A percentile compares a stretch with the other conserved stretches of the same genome.
Conservation (phyloP, 1,140 invertebrate genomes). For the Drosophila nikananu region DNA sequence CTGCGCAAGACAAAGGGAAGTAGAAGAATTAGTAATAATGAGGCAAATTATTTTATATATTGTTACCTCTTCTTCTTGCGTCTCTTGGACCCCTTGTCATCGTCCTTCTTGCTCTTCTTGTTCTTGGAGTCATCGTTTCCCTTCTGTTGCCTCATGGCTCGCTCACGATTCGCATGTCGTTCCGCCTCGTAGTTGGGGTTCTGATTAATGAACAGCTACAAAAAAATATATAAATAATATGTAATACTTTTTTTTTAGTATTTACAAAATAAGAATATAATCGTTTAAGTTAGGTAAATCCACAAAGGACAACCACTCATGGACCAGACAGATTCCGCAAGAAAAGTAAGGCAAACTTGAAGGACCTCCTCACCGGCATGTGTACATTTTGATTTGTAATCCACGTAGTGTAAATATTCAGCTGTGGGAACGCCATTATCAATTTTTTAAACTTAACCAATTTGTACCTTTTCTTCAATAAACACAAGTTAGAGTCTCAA, state of each 20-base stretch:
- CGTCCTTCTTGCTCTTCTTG: slow-evolving; percentile 82
- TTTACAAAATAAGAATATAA: background rate
- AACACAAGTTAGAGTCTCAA: background rate
- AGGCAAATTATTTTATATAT: background rate
- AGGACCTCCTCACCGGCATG: background rate
- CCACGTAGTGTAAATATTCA: background rate
- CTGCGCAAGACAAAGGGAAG: background rate
- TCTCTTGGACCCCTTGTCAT: slow-evolving; percentile 78
- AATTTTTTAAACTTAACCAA: background rate
- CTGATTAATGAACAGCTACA: slow-evolving; percentile 91
- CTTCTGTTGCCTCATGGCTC: slow-evolving; percentile 87
- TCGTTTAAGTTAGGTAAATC: background rate
- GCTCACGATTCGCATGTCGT: slow-evolving; percentile 92
- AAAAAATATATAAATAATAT: slow-evolving; percentile 1
- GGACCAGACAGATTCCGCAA: background rate
- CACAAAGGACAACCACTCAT: background rate
- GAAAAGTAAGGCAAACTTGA: background rate
- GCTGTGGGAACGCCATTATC: background rate
- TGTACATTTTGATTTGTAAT: background rate
- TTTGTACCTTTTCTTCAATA: background rate
- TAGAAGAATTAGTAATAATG: background rate
- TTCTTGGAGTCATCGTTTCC: slow-evolving; percentile 85
- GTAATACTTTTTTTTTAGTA: too few species aligned
- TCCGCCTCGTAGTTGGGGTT: slow-evolving; percentile 94
- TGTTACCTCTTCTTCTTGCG: slow-evolving; percentile 77